Evolutionary conservation across 2,888 invertebrate species (phyloP).

Genomic region (Latrodectus hesperus): DNA sequence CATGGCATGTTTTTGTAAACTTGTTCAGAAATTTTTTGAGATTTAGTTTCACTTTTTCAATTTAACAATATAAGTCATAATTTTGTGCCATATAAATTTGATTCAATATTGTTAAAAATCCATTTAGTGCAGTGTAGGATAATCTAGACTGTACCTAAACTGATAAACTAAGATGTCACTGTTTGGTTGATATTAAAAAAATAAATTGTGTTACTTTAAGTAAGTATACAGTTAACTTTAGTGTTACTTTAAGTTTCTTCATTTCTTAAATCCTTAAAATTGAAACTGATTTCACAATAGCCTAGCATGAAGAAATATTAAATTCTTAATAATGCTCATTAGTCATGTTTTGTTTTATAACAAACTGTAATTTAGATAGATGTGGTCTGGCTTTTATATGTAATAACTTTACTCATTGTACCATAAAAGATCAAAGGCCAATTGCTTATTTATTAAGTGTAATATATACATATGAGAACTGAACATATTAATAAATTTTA

Average conservation of each 20-base stretch:
- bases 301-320: slow-evolving; percentile 19
- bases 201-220: no score
- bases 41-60: no score
- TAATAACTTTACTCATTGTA: slow-evolving; percentile 66
- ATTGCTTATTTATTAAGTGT: slow-evolving; percentile 68
- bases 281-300: slow-evolving; percentile 13
- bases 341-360: slow-evolving; percentile 53
- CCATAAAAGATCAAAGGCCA: slow-evolving; percentile 68
- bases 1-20: not conserved
- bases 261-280: not conserved
- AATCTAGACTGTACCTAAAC: not conserved
- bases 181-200: no score
- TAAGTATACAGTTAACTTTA: no score
- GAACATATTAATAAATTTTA: slow-evolving; percentile 69
- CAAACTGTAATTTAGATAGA: slow-evolving; percentile 59
- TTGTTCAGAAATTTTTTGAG: not conserved
- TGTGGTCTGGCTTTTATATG: slow-evolving; percentile 69
- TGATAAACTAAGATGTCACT: not conserved
- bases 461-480: slow-evolving; percentile 68
- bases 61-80: no score
- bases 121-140: no score
- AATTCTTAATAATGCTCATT: slow-evolving; percentile 38
- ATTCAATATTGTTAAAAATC: no score
- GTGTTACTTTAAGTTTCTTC: slow-evolving; percentile 3
- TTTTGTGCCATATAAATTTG: no score